These are phyloP conservation scores for Rhamphomyia laevipes DNA, from an alignment of 2,888 invertebrate genomes.

Conservation along the genomic window DNA sequence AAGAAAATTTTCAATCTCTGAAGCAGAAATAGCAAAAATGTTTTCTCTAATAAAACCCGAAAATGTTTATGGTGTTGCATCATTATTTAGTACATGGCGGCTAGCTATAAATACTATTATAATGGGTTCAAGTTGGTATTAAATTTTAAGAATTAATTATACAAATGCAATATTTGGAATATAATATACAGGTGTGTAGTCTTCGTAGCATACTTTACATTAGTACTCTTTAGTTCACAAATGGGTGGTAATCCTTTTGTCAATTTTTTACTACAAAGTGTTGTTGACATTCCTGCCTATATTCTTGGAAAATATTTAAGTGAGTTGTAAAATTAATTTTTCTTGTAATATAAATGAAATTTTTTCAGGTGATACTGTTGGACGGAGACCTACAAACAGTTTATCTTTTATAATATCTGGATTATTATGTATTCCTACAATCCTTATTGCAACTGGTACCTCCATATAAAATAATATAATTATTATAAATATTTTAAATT, in stretches of 20 bases:
- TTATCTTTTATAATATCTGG: conserved; percentile 36
- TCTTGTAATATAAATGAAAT: background rate
- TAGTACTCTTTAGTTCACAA: conserved; percentile 43
- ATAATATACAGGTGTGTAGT: conserved; percentile 38
- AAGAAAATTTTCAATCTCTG: conserved; percentile 32
- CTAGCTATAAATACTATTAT: conserved; percentile 44
- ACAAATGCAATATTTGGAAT: no score
- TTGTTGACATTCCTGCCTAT: conserved; percentile 52
- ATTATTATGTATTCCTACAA: conserved; percentile 35
- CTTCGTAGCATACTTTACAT: conserved; percentile 40
- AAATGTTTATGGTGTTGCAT: conserved; percentile 42
- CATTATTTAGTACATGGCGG: conserved; percentile 45
- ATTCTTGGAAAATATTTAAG: conserved; percentile 42
- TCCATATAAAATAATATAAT: no score
- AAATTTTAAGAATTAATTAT: background rate
- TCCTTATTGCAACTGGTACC: conserved; percentile 35
- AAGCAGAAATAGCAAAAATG: conserved; percentile 37
- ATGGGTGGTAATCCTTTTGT: conserved; percentile 52
- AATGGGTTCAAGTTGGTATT: conserved; percentile 45
- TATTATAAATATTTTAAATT: background rate
- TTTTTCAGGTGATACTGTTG: conserved; percentile 39
- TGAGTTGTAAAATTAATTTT: conserved; percentile 19
- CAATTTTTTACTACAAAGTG: conserved; percentile 50
- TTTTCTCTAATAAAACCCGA: conserved; percentile 26
- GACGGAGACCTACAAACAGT: conserved; percentile 42